A percentile compares a stretch with the other conserved stretches of the same genome.
These are phyloP conservation scores for Cololabis saira DNA, from an alignment of 2,113 vertebrate species.

Conservation along the genomic window DNA sequence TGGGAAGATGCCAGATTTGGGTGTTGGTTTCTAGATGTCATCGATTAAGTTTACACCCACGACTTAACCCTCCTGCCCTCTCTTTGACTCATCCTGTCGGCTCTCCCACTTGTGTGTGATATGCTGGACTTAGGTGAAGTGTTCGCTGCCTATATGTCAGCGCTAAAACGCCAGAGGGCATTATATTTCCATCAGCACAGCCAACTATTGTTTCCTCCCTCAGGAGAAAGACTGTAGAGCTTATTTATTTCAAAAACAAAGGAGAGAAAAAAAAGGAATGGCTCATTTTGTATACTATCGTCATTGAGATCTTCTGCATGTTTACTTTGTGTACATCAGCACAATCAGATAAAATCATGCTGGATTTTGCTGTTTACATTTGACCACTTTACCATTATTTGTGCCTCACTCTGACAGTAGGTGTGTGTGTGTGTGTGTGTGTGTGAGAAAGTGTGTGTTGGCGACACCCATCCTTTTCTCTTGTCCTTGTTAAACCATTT, in stretches of 20 bases:
- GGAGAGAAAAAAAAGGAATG: too few relatives aligned
- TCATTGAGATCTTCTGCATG: background rate
- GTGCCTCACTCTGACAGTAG: background rate
- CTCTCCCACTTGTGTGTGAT: slow-evolving; percentile 4
- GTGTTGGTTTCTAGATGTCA: slow-evolving; percentile 35
- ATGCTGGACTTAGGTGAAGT: background rate
- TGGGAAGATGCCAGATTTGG: slow-evolving; percentile 44
- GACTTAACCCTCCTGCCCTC: slow-evolving; percentile 5
- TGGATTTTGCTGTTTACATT: background rate
- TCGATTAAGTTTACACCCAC: slow-evolving; percentile 13
- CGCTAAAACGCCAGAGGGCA: slow-evolving; percentile 54
- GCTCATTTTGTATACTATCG: background rate
- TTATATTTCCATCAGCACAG: slow-evolving; percentile 19
- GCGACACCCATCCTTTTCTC: background rate
- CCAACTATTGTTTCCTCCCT: background rate
- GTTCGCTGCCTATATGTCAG: background rate
- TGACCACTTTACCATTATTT: too few relatives aligned
- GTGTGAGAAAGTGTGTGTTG: too few relatives aligned
- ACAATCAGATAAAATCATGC: background rate
- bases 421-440: background rate
- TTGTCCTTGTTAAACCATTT: slow-evolving; percentile 33
- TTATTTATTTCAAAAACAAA: too few relatives aligned
- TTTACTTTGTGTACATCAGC: background rate
- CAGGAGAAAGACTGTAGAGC: too few relatives aligned
- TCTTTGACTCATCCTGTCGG: background rate